phyloP scores from a whole-genome alignment of 2,113 vertebrate species.

The Acrocephalus arundinaceus region DNA sequence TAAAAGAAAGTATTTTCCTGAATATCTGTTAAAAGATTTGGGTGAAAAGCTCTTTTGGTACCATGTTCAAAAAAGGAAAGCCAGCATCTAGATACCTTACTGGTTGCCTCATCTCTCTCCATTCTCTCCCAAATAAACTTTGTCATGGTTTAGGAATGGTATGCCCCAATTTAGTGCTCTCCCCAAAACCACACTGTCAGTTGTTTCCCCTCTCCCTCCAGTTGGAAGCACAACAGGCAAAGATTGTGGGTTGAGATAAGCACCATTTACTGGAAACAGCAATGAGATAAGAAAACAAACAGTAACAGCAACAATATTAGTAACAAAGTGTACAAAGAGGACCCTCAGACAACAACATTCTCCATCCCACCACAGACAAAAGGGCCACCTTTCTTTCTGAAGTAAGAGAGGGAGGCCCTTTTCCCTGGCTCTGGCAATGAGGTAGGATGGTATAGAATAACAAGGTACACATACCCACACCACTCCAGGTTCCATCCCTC shows the following conservation, averaged over 20 bases:
- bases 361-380: background rate
- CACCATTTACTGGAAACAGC: background rate
- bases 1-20: background rate
- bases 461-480: background rate
- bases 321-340: background rate
- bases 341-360: background rate
- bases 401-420: background rate
- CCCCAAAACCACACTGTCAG: background rate
- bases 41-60: background rate
- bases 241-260: background rate
- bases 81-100: background rate
- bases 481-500: background rate
- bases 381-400: background rate
- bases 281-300: background rate
- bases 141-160: background rate
- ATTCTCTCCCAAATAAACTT: background rate
- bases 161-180: background rate
- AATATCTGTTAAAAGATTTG: background rate
- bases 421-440: background rate
- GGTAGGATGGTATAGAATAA: background rate
- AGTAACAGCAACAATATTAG: background rate
- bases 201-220: background rate
- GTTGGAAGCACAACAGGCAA: background rate
- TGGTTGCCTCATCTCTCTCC: background rate
- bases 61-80: background rate